Percentiles rank a stretch among this genome's conserved stretches.
Evolutionary conservation across 2,113 vertebrate genomes (phyloP).

Genomic region (Martes martes): DNA sequence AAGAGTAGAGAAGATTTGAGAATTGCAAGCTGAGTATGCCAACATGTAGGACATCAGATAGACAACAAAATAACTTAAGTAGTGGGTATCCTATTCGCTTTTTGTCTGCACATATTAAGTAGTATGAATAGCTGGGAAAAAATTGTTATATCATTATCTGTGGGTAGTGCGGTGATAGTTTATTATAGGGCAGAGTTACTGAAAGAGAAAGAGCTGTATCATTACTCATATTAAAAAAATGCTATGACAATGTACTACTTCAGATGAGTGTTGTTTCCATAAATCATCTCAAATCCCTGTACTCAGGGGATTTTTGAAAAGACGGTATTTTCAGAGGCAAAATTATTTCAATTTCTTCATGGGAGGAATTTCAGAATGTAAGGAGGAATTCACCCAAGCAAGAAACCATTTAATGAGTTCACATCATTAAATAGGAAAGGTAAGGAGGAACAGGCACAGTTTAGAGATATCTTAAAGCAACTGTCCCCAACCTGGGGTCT

Average conservation of each 20-base stretch:
- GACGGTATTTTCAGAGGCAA: slow-evolving; percentile 63
- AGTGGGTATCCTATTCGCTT: background rate
- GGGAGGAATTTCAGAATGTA: slow-evolving; percentile 22
- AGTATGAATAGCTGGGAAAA: slow-evolving; percentile 54
- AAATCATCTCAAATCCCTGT: slow-evolving; percentile 69
- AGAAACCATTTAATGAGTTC: background rate
- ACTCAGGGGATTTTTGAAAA: slow-evolving; percentile 58
- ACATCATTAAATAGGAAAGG: background rate
- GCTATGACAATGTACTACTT: slow-evolving; percentile 60
- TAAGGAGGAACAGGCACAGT: background rate
- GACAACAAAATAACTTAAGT: slow-evolving; percentile 55
- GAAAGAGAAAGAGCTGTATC: slow-evolving; percentile 50
- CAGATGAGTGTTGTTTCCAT: slow-evolving; percentile 57
- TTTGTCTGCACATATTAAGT: slow-evolving; percentile 55
- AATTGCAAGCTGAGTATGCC: background rate
- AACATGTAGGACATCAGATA: slow-evolving; percentile 20
- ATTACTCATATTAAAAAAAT: slow-evolving; percentile 74
- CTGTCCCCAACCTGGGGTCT: background rate
- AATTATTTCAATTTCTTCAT: slow-evolving; percentile 22
- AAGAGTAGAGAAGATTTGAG: background rate
- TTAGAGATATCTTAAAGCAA: background rate
- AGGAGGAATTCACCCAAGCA: slow-evolving; percentile 26
- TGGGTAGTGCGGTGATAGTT: slow-evolving; percentile 56
- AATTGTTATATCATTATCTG: slow-evolving; percentile 55
- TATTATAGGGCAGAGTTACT: slow-evolving; percentile 66